These are phyloP conservation scores for Idaea aversata DNA, from an alignment of 2,888 invertebrate genomes.

Conservation along the genomic window DNA sequence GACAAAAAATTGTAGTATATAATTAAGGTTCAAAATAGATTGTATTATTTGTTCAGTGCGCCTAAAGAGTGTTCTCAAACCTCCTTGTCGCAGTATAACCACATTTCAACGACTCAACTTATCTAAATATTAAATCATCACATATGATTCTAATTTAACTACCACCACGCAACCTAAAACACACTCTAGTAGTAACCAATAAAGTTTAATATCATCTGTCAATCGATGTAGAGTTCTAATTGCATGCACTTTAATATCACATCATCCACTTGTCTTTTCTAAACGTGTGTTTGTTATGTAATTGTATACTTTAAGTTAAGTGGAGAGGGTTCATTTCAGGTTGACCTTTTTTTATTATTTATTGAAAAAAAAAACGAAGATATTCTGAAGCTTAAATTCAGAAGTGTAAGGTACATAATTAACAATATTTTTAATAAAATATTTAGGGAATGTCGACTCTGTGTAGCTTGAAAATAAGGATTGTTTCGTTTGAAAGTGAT, in stretches of 20 bases:
- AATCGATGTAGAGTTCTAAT: constrained; percentile 33
- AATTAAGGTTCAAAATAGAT: too few species aligned
- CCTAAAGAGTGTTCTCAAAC: too few species aligned
- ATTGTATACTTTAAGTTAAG: not conserved
- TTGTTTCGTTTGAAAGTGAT: not conserved
- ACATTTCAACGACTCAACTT: constrained; percentile 16
- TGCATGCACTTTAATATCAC: constrained; percentile 41
- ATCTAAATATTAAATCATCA: constrained; percentile 23
- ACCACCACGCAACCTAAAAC: constrained; percentile 16
- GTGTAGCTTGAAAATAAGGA: not conserved
- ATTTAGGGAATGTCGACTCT: not conserved
- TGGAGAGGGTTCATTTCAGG: not conserved
- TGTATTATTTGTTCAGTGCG: too few species aligned
- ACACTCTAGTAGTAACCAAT: accelerated
- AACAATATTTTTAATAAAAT: too few species aligned
- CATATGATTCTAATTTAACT: constrained; percentile 27
- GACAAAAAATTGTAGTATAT: too few species aligned
- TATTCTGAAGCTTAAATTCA: not conserved
- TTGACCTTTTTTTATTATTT: not conserved
- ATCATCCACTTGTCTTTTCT: constrained; percentile 43
- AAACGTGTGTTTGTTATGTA: constrained; percentile 13
- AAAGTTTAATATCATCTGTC: constrained; percentile 19
- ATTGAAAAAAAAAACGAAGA: not conserved
- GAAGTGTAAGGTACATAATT: not conserved
- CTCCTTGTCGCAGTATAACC: too few species aligned